Evolutionary conservation across 2,113 vertebrate genomes (phyloP).

Genomic region (Prinia subflava): DNA sequence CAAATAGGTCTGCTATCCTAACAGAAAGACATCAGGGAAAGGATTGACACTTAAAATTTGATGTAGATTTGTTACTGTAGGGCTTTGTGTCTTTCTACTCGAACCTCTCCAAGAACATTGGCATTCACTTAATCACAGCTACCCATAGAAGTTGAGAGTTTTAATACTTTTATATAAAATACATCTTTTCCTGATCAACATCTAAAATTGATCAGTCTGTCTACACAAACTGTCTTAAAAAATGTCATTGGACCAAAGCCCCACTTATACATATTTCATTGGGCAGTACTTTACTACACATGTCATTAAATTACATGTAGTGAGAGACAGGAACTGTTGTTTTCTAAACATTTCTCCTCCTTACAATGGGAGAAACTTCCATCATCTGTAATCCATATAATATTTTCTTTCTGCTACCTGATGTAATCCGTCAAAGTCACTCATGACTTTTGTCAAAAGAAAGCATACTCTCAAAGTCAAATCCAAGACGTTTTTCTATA

Average conservation of each 20-base stretch:
- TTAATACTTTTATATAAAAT: neutral
- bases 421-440: neutral
- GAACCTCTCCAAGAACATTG: neutral
- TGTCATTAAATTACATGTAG: neutral
- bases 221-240: neutral
- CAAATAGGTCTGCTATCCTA: neutral
- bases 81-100: neutral
- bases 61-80: neutral
- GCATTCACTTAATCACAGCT: neutral
- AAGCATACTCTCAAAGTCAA: neutral
- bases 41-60: neutral
- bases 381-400: neutral
- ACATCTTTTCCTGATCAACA: neutral
- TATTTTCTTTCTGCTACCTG: neutral
- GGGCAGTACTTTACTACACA: neutral
- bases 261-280: neutral
- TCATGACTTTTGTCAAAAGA: neutral
- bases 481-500: neutral
- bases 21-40: neutral
- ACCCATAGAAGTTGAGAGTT: neutral
- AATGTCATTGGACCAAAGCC: neutral
- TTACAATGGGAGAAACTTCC: neutral
- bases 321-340: neutral
- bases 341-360: neutral
- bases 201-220: neutral